Evolutionary conservation across 2,113 vertebrate species (phyloP).

Genomic region (Himantopus leucocephalus): DNA sequence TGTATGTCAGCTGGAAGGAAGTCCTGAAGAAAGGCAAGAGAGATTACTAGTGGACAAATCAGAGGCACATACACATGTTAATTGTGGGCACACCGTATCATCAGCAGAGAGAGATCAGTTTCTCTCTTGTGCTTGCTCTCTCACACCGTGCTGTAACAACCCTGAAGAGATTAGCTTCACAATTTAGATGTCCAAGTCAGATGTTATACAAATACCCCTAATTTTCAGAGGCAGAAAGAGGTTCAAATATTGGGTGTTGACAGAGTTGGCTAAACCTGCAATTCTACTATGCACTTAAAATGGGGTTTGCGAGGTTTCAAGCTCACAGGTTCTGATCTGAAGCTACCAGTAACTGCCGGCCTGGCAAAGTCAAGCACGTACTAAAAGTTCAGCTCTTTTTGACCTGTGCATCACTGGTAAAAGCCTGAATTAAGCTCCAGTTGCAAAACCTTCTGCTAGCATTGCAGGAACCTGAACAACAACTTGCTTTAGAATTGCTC

Average conservation of each 20-base stretch:
- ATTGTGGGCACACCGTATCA: rapidly evolving
- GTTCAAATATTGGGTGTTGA: background rate
- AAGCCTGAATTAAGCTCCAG: slow-evolving; percentile 2
- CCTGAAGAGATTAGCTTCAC: background rate
- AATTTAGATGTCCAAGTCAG: background rate
- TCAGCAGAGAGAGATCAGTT: background rate
- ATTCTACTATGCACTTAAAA: background rate
- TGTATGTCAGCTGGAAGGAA: slow-evolving; percentile 93
- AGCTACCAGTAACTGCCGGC: background rate
- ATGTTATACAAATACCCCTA: background rate
- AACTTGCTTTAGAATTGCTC: slow-evolving; percentile 13
- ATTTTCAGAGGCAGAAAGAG: background rate
- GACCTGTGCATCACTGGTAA: background rate
- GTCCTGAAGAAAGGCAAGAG: slow-evolving; percentile 75
- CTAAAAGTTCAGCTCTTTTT: background rate
- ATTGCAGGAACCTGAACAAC: slow-evolving; percentile 14
- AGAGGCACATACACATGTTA: background rate
- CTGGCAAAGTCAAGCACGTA: background rate
- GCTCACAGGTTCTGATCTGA: background rate
- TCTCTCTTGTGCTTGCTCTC: background rate
- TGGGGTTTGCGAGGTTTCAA: background rate
- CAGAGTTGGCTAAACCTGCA: background rate
- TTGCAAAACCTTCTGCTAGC: slow-evolving; percentile 30
- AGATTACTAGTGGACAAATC: background rate
- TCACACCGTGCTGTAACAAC: background rate